Base-by-base conservation (phyloP, 2,888 invertebrate species). In the Galeopsomyia nigrocyanea region DNA sequence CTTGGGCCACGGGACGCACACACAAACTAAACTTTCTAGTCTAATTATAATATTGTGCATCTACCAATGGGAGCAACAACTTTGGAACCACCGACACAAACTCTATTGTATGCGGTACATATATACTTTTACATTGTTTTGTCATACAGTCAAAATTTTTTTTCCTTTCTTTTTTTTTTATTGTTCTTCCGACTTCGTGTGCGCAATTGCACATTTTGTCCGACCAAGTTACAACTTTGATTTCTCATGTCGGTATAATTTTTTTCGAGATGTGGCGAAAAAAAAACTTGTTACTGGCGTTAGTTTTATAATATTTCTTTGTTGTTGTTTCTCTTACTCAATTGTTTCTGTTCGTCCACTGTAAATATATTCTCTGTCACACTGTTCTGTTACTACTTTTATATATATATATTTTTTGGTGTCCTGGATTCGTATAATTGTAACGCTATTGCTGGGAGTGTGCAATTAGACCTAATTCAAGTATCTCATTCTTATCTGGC, bases 41-140 rank as follows among this genome's bases (percentile, higher is more conserved):
- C 81, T 81, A 80, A 80, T 78, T 76, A 80, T 82, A 82, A 82
- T 80, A 80, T 81, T 81, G 84, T 84, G 83, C 84, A 84, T 82
- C 84, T 85, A 85, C 84, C 75, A 80, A 83, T 85, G 84, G 85
- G 85, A 85, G 85, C 85, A 84, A 84, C 85, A 85, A 85, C 84
- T 82, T 77, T 79, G 79, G 77, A 26, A 76, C 73, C 70, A 73
- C 77, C 69, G 75, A 75, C 39, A 39, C 70, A 65, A 61, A 76
- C 65, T 69, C 66, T 65, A n/a, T 70, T 39, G 46, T 39, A 22
- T 49, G 47, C 22, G 65, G 50, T 68, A 60, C 39, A 60, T 22
- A n/a, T 66, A 60, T 22, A 67, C n/a, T n/a, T 65, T 22, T 9
- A 17, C 49, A 49, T 26, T 47, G 21, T 26, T 17, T 26, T 47